Evolutionary conservation across 2,113 vertebrate genomes (phyloP).

Genomic region (Apaloderma vittatum): DNA sequence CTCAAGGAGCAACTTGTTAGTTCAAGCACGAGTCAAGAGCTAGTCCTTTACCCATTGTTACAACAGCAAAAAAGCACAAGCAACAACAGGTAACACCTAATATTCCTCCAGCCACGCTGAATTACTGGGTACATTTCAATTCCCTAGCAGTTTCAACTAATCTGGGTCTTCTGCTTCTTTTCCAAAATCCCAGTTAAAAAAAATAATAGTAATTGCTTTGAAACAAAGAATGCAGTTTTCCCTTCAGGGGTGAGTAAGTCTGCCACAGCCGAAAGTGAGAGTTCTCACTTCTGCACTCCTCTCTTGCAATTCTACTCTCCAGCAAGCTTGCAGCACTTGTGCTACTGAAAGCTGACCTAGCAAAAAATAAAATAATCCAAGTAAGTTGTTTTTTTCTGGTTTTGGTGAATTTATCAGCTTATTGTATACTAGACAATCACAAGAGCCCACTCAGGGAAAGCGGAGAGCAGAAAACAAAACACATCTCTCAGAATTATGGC

Average conservation of each 20-base stretch:
- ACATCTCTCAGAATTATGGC: neutral
- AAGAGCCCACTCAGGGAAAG: neutral
- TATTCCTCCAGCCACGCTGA: neutral
- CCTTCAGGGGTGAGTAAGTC: accelerated
- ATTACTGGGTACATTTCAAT: neutral
- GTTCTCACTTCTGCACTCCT: neutral
- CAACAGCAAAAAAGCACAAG: neutral
- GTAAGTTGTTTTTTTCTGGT: neutral
- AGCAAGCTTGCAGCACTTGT: neutral
- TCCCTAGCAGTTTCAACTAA: neutral
- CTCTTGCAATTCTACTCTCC: neutral
- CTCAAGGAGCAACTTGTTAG: neutral
- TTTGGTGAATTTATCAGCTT: neutral
- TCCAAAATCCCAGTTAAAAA: neutral
- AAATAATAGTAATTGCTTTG: neutral
- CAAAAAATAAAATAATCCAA: neutral
- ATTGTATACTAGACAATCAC: neutral
- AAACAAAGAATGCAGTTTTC: neutral
- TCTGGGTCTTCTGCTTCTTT: neutral
- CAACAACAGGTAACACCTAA: neutral
- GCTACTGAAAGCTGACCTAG: neutral
- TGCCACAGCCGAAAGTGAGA: neutral
- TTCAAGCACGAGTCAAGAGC: neutral
- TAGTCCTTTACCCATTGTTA: neutral
- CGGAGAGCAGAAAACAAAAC: neutral